A percentile compares a stretch with the other conserved stretches of the same genome.
phyloP scores from a whole-genome alignment of 2,797 vertebrate species.

The Malurus leucopterus region DNA sequence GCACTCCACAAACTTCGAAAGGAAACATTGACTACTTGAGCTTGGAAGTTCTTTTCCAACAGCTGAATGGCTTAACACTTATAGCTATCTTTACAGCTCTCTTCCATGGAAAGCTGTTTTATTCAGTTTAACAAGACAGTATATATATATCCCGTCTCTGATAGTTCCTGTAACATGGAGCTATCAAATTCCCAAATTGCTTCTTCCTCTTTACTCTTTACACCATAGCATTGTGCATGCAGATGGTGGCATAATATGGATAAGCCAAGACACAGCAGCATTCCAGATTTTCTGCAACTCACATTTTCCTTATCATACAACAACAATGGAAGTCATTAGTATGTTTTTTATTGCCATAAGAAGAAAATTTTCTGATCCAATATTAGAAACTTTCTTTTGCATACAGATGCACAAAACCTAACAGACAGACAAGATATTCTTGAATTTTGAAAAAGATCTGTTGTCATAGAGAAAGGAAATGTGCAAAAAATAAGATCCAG shows the following conservation, averaged over 20 bases:
- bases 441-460: background rate
- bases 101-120: background rate
- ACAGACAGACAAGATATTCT: background rate
- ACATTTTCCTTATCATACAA: background rate
- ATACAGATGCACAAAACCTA: background rate
- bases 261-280: background rate
- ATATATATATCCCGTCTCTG: background rate
- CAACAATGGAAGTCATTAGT: background rate
- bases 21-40: background rate
- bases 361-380: background rate
- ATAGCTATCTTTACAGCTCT: background rate
- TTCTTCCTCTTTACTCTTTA: background rate
- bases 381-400: background rate
- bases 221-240: background rate
- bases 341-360: background rate
- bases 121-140: background rate
- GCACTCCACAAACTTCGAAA: background rate
- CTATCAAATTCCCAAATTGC: background rate
- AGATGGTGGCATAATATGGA: background rate
- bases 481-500: background rate
- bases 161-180: background rate
- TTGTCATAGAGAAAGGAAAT: background rate
- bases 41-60: background rate
- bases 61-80: background rate
- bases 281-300: slow-evolving; percentile 7